Evolutionary conservation across 2,888 invertebrate genomes (phyloP), one percentile per base, ranked within the genome.

Genomic region (Ecliptopera silaceata): DNA sequence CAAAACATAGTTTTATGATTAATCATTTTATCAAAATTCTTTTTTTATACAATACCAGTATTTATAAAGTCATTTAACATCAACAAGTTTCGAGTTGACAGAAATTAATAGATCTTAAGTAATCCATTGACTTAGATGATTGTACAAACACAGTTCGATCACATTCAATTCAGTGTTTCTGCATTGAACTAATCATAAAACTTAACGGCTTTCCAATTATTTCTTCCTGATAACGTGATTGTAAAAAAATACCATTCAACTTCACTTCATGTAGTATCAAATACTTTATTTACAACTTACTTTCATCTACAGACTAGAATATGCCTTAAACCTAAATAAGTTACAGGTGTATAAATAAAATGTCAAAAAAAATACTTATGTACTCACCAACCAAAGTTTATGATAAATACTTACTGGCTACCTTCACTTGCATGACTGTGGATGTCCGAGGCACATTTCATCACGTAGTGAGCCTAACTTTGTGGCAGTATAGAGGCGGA

Each of bases 351-450:
- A 61, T 58, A 50, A 61, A 48, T 47, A 51, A 47, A 58, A 41
- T 22, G 34, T 43, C 38, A 13, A 44, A 54, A 55, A 59, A 53
- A 50, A 17, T 15, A 70, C 63, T 67, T 36, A 67, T 74, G 15
- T 75, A 77, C 79, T 79, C 71, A 80, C 77, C 79, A 71, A 72
- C 63, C 69, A 70, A 70, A 66, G 69, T 72, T 72, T 74, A 67
- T 46, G 67, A 56, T 57, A 60, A 50, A 69, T 67, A 78, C 77
- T 77, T 79, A 82, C 83, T 82, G 77, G 79, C 79, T 82, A 82
- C 77, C 79, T 80, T 82, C 81, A 76, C 79, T 79, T 72, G 68
- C 77, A 79, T 71, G 72, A 71, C 66, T 64, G 73, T 68, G 62
- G 69, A 71, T 71, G 68, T 75, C 68, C 68, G 68, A 70, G 71